These are phyloP conservation scores for Trisateles emortualis DNA, from an alignment of 2,888 invertebrate genomes.

Conservation along the genomic window DNA sequence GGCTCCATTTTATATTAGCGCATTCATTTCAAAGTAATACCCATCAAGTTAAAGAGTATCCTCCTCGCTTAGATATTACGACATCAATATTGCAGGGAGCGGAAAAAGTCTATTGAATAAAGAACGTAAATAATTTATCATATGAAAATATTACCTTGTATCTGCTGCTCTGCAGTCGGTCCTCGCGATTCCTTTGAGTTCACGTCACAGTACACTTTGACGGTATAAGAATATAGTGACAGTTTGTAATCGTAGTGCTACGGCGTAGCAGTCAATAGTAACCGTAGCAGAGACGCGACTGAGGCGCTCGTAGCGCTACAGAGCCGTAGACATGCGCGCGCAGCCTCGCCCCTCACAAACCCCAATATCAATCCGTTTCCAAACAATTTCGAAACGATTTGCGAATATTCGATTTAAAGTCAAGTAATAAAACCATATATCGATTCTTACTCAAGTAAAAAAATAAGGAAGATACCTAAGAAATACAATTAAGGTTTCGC, in stretches of 20 bases:
- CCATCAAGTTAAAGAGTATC: conserved; percentile 25
- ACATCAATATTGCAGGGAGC: conserved; percentile 30
- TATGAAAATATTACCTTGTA: conserved; percentile 52
- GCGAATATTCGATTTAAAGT: conserved; percentile 64
- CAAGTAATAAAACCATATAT: conserved; percentile 35
- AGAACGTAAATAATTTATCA: conserved; percentile 1
- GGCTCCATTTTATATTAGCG: conserved; percentile 31
- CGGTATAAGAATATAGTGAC: conserved; percentile 49
- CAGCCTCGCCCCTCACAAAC: conserved; percentile 82
- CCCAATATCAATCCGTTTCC: conserved; percentile 81
- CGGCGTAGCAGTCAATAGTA: conserved; percentile 75
- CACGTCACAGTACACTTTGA: conserved; percentile 65
- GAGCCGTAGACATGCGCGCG: conserved; percentile 76
- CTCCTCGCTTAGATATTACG: conserved; percentile 37
- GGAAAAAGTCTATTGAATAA: conserved; percentile 13
- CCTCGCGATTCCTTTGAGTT: conserved; percentile 49
- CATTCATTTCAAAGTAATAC: conserved; percentile 26
- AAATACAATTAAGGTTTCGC: conserved; percentile 2
- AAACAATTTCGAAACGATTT: conserved; percentile 73
- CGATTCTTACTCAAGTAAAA: conserved; percentile 4
- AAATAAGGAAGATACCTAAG: conserved; percentile 1
- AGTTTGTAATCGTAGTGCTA: conserved; percentile 61
- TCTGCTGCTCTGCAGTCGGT: conserved; percentile 38
- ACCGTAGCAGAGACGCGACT: conserved; percentile 78
- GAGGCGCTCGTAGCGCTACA: conserved; percentile 73